Evolutionary conservation across 2,113 vertebrate species (phyloP).

Genomic region (Tychaedon coryphoeus): DNA sequence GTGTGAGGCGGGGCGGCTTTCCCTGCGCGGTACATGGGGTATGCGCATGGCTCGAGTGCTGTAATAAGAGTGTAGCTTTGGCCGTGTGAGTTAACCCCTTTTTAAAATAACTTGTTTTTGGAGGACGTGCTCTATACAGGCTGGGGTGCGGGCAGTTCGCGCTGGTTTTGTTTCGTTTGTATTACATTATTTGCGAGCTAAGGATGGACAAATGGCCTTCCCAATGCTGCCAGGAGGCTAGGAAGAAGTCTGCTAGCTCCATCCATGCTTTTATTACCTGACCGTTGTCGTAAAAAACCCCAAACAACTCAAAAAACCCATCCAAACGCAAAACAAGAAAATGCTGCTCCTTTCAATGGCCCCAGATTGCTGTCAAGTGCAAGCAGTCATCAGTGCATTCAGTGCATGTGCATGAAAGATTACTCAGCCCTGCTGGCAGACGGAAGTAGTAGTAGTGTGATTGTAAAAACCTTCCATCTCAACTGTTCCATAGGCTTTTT

Average conservation of each 20-base stretch:
- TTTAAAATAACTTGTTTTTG: background rate
- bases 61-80: background rate
- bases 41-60: background rate
- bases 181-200: background rate
- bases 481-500: background rate
- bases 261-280: accelerated
- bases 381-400: background rate
- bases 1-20: background rate
- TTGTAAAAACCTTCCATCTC: background rate
- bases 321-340: background rate
- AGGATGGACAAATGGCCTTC: background rate
- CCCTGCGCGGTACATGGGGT: accelerated
- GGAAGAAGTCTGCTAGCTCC: accelerated
- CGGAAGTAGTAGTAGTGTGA: too few species aligned
- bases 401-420: background rate
- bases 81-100: accelerated
- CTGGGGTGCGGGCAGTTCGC: background rate
- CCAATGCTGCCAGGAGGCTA: accelerated
- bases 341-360: background rate
- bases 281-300: background rate
- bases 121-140: accelerated
- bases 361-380: accelerated
- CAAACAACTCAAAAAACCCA: background rate
- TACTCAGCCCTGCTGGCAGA: background rate
- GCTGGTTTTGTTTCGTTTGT: background rate